phyloP scores from a whole-genome alignment of 2,888 invertebrate genomes.

The Amphipyra berbera region DNA sequence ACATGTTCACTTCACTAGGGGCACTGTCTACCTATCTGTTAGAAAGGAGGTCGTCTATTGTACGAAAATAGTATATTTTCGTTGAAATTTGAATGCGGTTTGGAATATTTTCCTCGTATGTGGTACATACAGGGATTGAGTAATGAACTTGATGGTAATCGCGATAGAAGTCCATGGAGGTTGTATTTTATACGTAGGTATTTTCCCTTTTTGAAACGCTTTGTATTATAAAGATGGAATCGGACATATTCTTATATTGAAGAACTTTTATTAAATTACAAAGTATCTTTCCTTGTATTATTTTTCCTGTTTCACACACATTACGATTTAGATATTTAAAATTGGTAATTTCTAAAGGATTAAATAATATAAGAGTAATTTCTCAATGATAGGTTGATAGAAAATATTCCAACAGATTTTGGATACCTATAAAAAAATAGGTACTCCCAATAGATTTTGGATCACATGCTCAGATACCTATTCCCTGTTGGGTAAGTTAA shows the following conservation, averaged over 20 bases:
- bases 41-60: constrained; percentile 72
- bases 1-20: constrained; percentile 37
- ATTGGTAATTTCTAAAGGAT: no score
- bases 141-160: constrained; percentile 70
- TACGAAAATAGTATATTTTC: constrained; percentile 60
- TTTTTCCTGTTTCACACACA: constrained; percentile 48
- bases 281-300: constrained; percentile 71
- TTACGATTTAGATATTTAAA: no score
- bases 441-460: no score
- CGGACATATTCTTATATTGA: constrained; percentile 90
- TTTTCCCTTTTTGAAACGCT: constrained; percentile 87
- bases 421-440: no score
- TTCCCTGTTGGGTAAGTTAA: no score
- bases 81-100: constrained; percentile 53
- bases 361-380: no score
- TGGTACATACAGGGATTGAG: constrained; percentile 56
- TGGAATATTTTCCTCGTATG: constrained; percentile 55
- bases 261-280: constrained; percentile 88
- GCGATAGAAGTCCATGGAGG: constrained; percentile 66
- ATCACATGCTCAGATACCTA: no score
- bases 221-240: constrained; percentile 88
- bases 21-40: constrained; percentile 43
- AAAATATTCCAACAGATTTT: no score
- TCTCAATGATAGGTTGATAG: no score
- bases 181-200: constrained; percentile 87